These are phyloP conservation scores for Tenebrio molitor DNA, from an alignment of 1,140 invertebrate species.

Conservation along the genomic window DNA sequence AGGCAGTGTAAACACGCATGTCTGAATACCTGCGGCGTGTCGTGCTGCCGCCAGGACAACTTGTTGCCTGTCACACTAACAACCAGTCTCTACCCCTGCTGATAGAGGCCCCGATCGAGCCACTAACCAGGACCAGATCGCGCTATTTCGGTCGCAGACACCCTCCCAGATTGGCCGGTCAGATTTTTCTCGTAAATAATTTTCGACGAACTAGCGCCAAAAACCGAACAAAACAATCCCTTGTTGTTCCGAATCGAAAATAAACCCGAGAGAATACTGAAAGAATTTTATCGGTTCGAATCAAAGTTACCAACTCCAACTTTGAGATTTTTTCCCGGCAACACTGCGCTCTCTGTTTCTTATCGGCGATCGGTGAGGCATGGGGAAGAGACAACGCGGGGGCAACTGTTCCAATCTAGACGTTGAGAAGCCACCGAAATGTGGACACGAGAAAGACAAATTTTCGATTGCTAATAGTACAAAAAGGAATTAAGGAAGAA, in stretches of 20 bases:
- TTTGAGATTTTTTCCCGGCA: constrained; percentile 31
- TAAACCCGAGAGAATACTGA: constrained; percentile 19
- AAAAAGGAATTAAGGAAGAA: no score
- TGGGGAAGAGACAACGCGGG: no score
- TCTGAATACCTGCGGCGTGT: constrained; percentile 57
- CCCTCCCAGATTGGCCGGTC: not conserved
- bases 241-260: constrained; percentile 34
- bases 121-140: constrained; percentile 26
- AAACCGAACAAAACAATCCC: constrained; percentile 40
- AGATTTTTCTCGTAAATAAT: constrained; percentile 41
- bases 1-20: constrained; percentile 53
- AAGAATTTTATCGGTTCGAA: constrained; percentile 35
- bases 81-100: constrained; percentile 46
- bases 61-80: constrained; percentile 60
- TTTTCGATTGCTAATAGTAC: no score
- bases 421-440: no score
- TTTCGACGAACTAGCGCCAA: constrained; percentile 35
- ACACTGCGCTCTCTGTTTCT: constrained; percentile 24
- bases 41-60: constrained; percentile 57
- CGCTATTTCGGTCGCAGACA: constrained; percentile 15
- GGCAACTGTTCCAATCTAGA: no score
- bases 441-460: no score
- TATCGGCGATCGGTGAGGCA: no score
- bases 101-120: constrained; percentile 21
- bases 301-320: constrained; percentile 27